These are phyloP conservation scores for Cryptophagus acutangulus DNA, from an alignment of 2,888 invertebrate genomes.

Conservation along the genomic window DNA sequence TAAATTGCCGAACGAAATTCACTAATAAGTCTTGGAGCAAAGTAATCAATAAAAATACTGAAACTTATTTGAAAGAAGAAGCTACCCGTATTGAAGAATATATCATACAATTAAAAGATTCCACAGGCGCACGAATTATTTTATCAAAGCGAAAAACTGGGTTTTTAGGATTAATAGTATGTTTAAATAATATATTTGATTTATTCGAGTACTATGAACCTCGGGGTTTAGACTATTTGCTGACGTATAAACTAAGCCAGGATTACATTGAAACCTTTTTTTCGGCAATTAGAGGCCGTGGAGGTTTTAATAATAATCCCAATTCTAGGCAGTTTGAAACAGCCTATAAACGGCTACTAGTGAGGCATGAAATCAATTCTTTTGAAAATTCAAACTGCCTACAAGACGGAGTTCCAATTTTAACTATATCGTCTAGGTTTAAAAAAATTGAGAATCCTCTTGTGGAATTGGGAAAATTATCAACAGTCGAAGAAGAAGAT, in stretches of 20 bases:
- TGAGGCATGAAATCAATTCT: not conserved
- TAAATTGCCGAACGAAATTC: too few species aligned
- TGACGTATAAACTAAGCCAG: slow-evolving; percentile 21
- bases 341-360: not conserved
- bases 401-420: too few species aligned
- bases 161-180: slow-evolving; percentile 1
- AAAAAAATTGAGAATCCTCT: too few species aligned
- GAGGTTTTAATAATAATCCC: not conserved
- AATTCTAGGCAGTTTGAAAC: not conserved
- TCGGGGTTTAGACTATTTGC: slow-evolving; percentile 11
- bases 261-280: slow-evolving; percentile 25
- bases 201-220: not conserved
- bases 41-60: not conserved
- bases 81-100: too few species aligned
- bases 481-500: too few species aligned
- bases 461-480: too few species aligned
- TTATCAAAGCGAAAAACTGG: not conserved
- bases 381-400: not conserved
- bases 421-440: too few species aligned
- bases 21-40: not conserved
- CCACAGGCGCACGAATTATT: not conserved
- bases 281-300: slow-evolving; percentile 12
- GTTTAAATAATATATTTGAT: too few species aligned
- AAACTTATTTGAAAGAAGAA: too few species aligned
- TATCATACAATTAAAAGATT: not conserved